These are phyloP conservation scores for Ferdinandea cuprea DNA, from an alignment of 2,888 invertebrate genomes.

Conservation along the genomic window DNA sequence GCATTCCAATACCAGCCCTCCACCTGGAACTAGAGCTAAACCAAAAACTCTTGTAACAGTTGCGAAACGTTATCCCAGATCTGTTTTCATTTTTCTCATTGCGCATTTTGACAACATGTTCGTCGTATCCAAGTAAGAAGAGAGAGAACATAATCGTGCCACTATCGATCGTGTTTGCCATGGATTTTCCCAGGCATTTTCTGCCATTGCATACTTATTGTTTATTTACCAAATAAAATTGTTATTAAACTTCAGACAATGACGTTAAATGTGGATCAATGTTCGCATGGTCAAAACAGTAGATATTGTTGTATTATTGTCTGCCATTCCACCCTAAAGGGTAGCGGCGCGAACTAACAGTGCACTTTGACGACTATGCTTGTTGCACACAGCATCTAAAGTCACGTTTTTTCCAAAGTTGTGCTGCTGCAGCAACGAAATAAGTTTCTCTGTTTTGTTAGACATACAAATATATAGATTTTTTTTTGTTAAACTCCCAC, in stretches of 20 bases:
- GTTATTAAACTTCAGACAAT: slow-evolving; percentile 68
- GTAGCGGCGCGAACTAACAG: slow-evolving; percentile 7
- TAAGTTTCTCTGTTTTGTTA: slow-evolving; percentile 36
- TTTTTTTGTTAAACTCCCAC: slow-evolving; percentile 22
- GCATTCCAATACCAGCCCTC: too few relatives aligned
- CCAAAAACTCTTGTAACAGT: slow-evolving; percentile 8
- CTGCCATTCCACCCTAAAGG: slow-evolving; percentile 48
- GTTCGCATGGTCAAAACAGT: slow-evolving; percentile 66
- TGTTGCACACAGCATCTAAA: slow-evolving; percentile 58
- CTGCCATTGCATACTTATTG: slow-evolving; percentile 49
- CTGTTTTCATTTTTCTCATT: slow-evolving; percentile 30
- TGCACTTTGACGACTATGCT: slow-evolving; percentile 31
- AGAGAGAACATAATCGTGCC: slow-evolving; percentile 48
- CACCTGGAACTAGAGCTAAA: neutral
- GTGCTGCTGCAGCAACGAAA: slow-evolving; percentile 22
- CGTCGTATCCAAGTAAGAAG: slow-evolving; percentile 8
- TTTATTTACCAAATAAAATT: slow-evolving; percentile 68
- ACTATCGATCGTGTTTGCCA: slow-evolving; percentile 54
- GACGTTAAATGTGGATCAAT: slow-evolving; percentile 71
- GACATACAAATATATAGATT: too few relatives aligned
- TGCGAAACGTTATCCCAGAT: slow-evolving; percentile 27
- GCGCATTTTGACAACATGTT: slow-evolving; percentile 23
- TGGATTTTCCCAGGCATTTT: slow-evolving; percentile 43
- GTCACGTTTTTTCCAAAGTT: slow-evolving; percentile 70
- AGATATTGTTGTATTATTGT: slow-evolving; percentile 57